These are phyloP conservation scores for Drosophila grimshawi DNA, from an alignment of 1,140 invertebrate species.

Conservation along the genomic window DNA sequence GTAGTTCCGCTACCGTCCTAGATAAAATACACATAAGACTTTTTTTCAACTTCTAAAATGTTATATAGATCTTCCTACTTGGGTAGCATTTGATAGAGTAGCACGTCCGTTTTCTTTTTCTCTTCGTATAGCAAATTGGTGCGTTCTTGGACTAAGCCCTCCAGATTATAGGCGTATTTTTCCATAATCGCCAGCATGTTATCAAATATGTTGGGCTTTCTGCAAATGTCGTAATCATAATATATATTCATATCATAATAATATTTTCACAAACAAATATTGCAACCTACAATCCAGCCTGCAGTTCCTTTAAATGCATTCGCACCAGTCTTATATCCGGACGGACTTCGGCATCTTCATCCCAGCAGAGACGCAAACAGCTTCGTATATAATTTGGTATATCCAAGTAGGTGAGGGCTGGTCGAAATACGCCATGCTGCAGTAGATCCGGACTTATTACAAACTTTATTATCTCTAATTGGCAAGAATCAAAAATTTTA, in stretches of 20 bases:
- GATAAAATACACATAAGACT: background rate
- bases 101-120: conserved; percentile 96
- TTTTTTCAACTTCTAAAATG: background rate
- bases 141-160: conserved; percentile 94
- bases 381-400: conserved; percentile 97
- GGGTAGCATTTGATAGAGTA: conserved; percentile 95
- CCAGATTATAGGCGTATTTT: conserved; percentile 97
- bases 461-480: conserved; percentile 95
- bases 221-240: conserved; percentile 6
- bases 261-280: background rate
- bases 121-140: conserved; percentile 96
- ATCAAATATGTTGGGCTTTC: conserved; percentile 97
- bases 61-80: conserved; percentile 86
- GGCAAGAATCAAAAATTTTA: background rate
- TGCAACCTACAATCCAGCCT: conserved; percentile 89
- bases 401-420: conserved; percentile 94
- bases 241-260: background rate
- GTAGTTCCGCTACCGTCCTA: conserved; percentile 95
- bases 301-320: conserved; percentile 90
- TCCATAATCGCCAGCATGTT: conserved; percentile 98
- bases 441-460: conserved; percentile 95
- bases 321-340: conserved; percentile 92
- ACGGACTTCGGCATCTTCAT: conserved; percentile 93
- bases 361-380: conserved; percentile 92
- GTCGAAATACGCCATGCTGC: conserved; percentile 88